Evolutionary conservation across 2,113 vertebrate species (phyloP).

Genomic region (Tachysurus fulvidraco): DNA sequence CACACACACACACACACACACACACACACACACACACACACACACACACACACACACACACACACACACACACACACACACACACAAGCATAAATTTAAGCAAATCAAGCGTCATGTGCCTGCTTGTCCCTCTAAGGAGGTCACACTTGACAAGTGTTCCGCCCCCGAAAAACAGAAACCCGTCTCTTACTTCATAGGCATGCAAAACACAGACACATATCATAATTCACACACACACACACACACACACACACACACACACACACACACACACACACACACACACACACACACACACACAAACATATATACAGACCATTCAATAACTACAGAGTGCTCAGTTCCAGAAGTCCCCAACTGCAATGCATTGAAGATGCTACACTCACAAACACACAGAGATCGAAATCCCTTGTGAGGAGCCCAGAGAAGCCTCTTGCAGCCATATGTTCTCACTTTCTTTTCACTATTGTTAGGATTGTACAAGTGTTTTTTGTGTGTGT

Average conservation of each 20-base stretch:
- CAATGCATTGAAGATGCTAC: neutral
- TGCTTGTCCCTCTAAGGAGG: conserved; percentile 47
- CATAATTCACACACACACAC: neutral
- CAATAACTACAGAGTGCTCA: neutral
- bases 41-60: conserved; percentile 32
- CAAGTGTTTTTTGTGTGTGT: conserved; percentile 9
- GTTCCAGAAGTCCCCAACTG: neutral
- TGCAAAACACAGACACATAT: neutral
- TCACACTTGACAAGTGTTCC: conserved; percentile 38
- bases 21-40: conserved; percentile 24
- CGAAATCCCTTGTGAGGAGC: conserved; percentile 48
- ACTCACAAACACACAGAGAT: conserved; percentile 40
- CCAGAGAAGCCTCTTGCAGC: conserved; percentile 46
- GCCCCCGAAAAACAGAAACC: conserved; percentile 35
- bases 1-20: conserved; percentile 36
- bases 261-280: conserved; percentile 13
- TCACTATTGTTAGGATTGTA: conserved; percentile 41
- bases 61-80: conserved; percentile 25
- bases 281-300: conserved; percentile 30
- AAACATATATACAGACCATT: neutral
- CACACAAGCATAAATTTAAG: conserved; percentile 36
- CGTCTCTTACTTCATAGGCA: conserved; percentile 46
- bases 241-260: conserved; percentile 9
- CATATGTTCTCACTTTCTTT: conserved; percentile 53
- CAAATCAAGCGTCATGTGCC: conserved; percentile 25